These are phyloP conservation scores for Pangasius sanitwongsei DNA, from an alignment of 2,797 vertebrate genomes.

Conservation along the genomic window DNA sequence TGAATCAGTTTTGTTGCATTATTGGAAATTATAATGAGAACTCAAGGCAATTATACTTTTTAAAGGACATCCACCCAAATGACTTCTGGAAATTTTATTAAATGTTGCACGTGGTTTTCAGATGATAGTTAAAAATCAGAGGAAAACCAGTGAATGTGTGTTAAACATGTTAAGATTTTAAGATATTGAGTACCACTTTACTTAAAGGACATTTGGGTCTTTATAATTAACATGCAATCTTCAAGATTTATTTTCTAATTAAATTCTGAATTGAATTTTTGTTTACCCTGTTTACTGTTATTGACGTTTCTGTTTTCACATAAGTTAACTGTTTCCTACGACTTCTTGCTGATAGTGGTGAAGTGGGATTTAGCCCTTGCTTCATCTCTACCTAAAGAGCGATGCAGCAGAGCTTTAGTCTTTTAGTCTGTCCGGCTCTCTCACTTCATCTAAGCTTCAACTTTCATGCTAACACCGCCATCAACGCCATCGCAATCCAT, in stretches of 20 bases:
- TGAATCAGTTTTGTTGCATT: conserved; percentile 46
- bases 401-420: neutral
- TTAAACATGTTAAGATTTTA: neutral
- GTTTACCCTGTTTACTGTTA: neutral
- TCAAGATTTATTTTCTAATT: neutral
- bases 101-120: conserved; percentile 19
- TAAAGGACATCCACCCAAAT: conserved; percentile 20
- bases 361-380: neutral
- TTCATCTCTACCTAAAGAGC: neutral
- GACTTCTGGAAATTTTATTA: conserved; percentile 18
- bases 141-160: neutral
- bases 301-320: neutral
- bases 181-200: neutral
- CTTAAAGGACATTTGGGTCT: neutral
- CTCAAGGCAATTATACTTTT: conserved; percentile 47
- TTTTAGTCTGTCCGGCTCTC: neutral
- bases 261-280: neutral
- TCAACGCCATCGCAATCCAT: neutral
- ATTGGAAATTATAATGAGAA: conserved; percentile 49
- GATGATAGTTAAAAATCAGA: neutral
- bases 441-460: neutral
- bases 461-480: neutral
- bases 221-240: too few species aligned
- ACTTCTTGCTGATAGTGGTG: neutral
- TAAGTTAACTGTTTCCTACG: neutral